These are phyloP conservation scores for Vesta saturnalis DNA, from an alignment of 2,888 invertebrate genomes.

Conservation along the genomic window DNA sequence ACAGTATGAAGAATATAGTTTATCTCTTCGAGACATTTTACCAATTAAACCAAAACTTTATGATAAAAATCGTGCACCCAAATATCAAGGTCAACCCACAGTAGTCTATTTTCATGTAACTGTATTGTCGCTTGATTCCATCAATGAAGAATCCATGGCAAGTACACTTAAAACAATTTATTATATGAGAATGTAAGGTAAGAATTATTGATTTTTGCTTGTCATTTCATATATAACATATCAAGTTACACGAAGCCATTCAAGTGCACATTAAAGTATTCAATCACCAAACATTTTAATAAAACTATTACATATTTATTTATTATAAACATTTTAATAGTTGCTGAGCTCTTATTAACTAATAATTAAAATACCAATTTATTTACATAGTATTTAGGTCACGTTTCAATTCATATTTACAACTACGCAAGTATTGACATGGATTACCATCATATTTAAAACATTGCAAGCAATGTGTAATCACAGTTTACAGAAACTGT, in stretches of 20 bases:
- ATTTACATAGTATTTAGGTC: no score
- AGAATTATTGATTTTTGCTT: constrained; percentile 1
- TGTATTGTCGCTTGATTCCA: constrained; percentile 90
- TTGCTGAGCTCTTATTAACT: no score
- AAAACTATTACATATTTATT: no score
- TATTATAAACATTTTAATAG: no score
- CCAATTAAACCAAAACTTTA: constrained; percentile 87
- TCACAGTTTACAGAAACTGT: no score
- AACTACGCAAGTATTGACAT: no score
- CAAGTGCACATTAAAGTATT: not conserved
- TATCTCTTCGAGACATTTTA: constrained; percentile 85
- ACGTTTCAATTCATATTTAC: no score
- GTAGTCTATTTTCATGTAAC: constrained; percentile 92
- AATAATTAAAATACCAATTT: no score
- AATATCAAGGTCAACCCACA: constrained; percentile 85
- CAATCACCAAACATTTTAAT: not conserved
- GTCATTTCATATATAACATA: not conserved
- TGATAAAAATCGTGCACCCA: constrained; percentile 90
- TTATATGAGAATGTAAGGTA: not conserved
- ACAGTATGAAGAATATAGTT: constrained; percentile 67
- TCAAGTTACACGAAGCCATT: constrained; percentile 7
- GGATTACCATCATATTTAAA: no score
- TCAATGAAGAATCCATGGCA: constrained; percentile 95
- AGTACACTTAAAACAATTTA: constrained; percentile 33
- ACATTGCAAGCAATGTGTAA: no score